Evolutionary conservation across 2,888 invertebrate species (phyloP).

Genomic region (Ormyrus thymus): DNA sequence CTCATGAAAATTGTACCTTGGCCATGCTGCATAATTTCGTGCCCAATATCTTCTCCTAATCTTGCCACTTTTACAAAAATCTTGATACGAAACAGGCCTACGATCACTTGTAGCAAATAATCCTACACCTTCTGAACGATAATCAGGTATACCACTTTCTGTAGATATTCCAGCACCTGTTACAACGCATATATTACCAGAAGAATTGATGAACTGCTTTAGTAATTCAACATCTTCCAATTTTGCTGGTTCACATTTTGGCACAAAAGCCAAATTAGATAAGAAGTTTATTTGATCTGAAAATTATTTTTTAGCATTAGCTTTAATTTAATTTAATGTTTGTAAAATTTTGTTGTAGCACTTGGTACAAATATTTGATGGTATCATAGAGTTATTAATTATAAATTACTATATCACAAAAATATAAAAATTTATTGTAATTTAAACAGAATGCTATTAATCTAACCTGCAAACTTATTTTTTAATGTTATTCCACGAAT

Average conservation of each 20-base stretch:
- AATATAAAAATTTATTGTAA: too few relatives aligned
- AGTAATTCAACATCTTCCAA: constrained; percentile 79
- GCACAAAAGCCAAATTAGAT: constrained; percentile 78
- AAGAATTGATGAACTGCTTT: constrained; percentile 78
- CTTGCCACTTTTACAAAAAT: constrained; percentile 84
- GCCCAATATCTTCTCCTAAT: constrained; percentile 94
- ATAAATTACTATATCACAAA: too few relatives aligned
- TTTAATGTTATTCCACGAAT: too few relatives aligned
- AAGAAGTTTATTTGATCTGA: constrained; percentile 34
- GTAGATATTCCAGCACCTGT: constrained; percentile 98
- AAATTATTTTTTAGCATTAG: not conserved
- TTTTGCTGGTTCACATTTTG: constrained; percentile 82
- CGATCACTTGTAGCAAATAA: constrained; percentile 90
- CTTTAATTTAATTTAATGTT: too few relatives aligned
- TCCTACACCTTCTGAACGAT: constrained; percentile 93
- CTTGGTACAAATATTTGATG: too few relatives aligned
- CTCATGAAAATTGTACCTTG: constrained; percentile 67
- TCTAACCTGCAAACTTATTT: too few relatives aligned
- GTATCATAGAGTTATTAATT: too few relatives aligned
- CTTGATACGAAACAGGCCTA: constrained; percentile 90
- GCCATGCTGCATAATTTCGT: constrained; percentile 96
- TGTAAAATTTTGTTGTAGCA: too few relatives aligned
- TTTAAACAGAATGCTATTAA: too few relatives aligned
- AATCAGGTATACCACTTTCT: constrained; percentile 97
- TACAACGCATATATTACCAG: constrained; percentile 81